Evolutionary conservation across 2,797 vertebrate genomes (phyloP).

Genomic region (Xenops minutus): DNA sequence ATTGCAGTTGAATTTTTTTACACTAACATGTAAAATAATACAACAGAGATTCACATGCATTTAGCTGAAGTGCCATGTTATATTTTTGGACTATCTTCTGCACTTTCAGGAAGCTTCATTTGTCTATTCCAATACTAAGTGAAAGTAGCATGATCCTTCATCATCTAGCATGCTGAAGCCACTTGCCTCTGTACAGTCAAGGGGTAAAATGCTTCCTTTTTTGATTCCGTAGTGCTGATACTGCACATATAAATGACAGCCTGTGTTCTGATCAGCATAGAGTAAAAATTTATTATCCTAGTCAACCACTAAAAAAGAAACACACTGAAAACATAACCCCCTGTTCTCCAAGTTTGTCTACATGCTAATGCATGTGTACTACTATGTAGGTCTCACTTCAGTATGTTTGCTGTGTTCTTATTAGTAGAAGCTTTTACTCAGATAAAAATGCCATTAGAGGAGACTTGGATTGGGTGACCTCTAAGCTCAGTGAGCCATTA

Average conservation of each 20-base stretch:
- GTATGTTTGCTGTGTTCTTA: constrained; percentile 8
- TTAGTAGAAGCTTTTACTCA: neutral
- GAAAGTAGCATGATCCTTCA: neutral
- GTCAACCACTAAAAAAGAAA: neutral
- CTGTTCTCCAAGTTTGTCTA: neutral
- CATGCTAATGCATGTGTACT: neutral
- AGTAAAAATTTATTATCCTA: neutral
- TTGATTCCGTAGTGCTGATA: neutral
- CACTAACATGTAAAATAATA: neutral
- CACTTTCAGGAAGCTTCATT: neutral
- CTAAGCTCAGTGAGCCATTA: constrained; percentile 47
- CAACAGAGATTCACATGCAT: neutral
- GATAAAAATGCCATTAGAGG: neutral
- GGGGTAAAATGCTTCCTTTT: neutral
- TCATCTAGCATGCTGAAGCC: neutral
- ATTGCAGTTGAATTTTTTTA: neutral
- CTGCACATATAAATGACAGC: neutral
- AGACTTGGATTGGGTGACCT: constrained; percentile 36
- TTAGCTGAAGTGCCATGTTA: neutral
- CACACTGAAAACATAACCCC: neutral
- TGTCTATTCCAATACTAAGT: neutral
- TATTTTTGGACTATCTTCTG: neutral
- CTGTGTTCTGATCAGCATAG: neutral
- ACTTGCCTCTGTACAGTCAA: neutral
- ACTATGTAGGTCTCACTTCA: neutral